Evolutionary conservation across 2,888 invertebrate genomes (phyloP).

Genomic region (Terebella lapidaria): DNA sequence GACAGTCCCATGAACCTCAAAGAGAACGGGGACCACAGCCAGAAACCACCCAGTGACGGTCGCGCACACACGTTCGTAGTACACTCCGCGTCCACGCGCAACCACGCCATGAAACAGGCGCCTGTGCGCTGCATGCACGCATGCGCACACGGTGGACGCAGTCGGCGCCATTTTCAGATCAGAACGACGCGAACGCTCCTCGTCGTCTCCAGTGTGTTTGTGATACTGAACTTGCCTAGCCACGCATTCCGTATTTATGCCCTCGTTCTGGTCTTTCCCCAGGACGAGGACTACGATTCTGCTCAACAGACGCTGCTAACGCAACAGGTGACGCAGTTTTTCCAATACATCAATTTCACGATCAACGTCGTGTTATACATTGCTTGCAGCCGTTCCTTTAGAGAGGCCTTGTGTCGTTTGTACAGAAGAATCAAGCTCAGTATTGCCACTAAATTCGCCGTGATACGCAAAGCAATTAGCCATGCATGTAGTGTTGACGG

Average conservation of each 20-base stretch:
- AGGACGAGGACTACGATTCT: neutral
- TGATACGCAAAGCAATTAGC: too few species aligned
- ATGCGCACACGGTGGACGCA: neutral
- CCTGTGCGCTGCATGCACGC: neutral
- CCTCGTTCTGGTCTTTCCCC: neutral
- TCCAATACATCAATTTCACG: constrained; percentile 19
- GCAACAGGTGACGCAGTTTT: constrained; percentile 16
- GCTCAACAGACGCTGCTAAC: constrained; percentile 1
- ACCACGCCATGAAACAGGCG: neutral
- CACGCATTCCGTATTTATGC: constrained; percentile 15
- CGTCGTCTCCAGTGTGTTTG: constrained; percentile 17
- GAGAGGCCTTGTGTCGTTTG: constrained; percentile 1
- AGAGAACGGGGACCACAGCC: neutral
- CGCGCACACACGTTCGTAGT: too few species aligned
- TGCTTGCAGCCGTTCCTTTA: constrained; percentile 17
- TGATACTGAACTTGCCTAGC: constrained; percentile 18
- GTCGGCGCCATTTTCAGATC: constrained; percentile 6
- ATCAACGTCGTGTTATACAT: constrained; percentile 18
- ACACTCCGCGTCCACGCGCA: too few species aligned
- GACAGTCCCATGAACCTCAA: neutral
- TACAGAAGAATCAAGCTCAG: too few species aligned
- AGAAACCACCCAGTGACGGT: neutral
- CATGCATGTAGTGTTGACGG: too few species aligned
- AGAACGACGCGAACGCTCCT: constrained; percentile 19
- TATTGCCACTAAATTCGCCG: too few species aligned